A percentile compares a stretch with the other conserved stretches of the same genome.
Conservation (phyloP, 2,888 invertebrate genomes). For the Erebia epiphron region DNA sequence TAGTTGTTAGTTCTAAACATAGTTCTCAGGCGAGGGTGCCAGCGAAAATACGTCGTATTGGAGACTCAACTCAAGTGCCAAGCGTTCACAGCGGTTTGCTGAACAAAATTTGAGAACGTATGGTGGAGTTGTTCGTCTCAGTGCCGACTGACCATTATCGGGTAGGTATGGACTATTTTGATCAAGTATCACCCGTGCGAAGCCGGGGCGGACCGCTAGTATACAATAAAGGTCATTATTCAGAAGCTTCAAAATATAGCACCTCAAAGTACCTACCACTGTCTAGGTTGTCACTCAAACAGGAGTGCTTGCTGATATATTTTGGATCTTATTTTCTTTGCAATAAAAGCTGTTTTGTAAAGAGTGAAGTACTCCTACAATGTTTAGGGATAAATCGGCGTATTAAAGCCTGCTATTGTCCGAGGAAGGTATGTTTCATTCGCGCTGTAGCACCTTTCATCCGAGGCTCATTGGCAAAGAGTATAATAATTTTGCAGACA, state of each 20-base stretch:
- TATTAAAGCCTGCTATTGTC: conserved; percentile 70
- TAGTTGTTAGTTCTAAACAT: no score
- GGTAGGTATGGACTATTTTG: no score
- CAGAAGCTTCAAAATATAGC: conserved; percentile 17
- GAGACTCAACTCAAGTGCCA: no score
- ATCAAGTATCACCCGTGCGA: no score
- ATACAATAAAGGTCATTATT: conserved; percentile 10
- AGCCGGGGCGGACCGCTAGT: no score
- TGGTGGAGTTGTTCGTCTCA: no score
- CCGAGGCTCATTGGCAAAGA: conserved; percentile 40
- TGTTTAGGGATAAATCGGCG: conserved; percentile 63
- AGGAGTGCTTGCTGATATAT: background rate
- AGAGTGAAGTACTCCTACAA: conserved; percentile 15
- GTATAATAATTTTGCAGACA: conserved; percentile 19
- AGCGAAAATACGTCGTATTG: no score
- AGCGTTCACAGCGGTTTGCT: no score
- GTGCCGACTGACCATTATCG: no score
- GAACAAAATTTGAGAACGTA: no score
- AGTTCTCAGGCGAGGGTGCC: no score
- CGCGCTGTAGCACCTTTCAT: conserved; percentile 67
- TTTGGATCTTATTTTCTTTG: background rate
- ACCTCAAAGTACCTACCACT: conserved; percentile 14
- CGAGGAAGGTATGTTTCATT: conserved; percentile 70
- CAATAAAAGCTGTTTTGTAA: conserved; percentile 1
- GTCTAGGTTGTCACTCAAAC: conserved; percentile 24